A percentile compares a stretch with the other conserved stretches of the same genome.
These are phyloP conservation scores for Therioaphis trifolii DNA, from an alignment of 2,888 invertebrate genomes.

Conservation along the genomic window DNA sequence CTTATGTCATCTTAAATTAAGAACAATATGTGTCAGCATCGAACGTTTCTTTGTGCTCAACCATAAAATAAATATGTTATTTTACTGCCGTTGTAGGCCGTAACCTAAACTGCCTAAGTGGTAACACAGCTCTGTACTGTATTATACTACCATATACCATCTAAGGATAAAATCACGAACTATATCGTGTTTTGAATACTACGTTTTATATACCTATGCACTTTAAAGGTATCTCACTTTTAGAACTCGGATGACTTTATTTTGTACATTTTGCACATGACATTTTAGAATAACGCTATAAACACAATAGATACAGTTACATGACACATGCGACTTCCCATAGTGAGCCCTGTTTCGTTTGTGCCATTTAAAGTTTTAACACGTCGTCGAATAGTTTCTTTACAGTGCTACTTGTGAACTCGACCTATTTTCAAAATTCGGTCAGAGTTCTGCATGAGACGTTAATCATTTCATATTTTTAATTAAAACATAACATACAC, in stretches of 20 bases:
- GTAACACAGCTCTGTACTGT: too few relatives aligned
- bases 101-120: too few relatives aligned
- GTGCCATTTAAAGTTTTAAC: background rate
- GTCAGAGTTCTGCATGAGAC: background rate
- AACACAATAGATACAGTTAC: background rate
- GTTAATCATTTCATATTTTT: background rate
- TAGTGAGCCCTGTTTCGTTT: conserved; percentile 1
- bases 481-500: too few relatives aligned
- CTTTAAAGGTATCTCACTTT: background rate
- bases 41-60: too few relatives aligned
- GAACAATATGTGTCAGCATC: too few relatives aligned
- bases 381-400: background rate
- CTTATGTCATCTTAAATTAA: too few relatives aligned
- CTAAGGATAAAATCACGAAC: too few relatives aligned
- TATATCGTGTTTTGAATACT: too few relatives aligned
- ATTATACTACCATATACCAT: too few relatives aligned
- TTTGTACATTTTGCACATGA: background rate
- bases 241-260: background rate
- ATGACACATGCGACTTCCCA: background rate
- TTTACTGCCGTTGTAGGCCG: too few relatives aligned
- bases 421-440: background rate
- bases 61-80: too few relatives aligned
- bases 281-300: background rate
- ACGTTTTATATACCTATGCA: too few relatives aligned
- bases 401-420: background rate